Conservation (phyloP, 2,113 vertebrate species). For the Toxostoma redivivum region DNA sequence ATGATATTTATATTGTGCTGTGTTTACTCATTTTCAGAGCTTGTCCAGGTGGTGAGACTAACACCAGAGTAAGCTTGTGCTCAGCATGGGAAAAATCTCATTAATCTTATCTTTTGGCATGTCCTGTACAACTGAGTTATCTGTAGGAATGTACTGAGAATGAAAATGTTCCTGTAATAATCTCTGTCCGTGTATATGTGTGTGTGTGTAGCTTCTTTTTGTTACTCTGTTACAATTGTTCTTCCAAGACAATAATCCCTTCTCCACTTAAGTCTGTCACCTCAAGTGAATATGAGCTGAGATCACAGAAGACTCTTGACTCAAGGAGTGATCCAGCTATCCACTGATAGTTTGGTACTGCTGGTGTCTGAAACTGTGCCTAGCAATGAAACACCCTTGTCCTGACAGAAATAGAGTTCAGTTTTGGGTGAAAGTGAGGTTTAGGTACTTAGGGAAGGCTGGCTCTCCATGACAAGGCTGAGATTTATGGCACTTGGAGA, state of each 20-base stretch:
- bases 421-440: background rate
- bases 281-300: background rate
- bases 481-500: background rate
- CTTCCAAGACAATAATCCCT: background rate
- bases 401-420: background rate
- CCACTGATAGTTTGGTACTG: background rate
- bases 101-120: background rate
- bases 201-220: background rate
- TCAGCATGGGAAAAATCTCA: background rate
- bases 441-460: background rate
- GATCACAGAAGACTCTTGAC: background rate
- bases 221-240: background rate
- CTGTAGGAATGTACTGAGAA: background rate
- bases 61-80: background rate
- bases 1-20: background rate
- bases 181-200: accelerated
- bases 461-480: background rate
- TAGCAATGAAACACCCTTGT: background rate
- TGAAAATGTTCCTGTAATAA: background rate
- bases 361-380: background rate
- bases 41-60: accelerated
- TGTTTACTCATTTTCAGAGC: background rate
- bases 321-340: background rate
- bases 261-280: background rate
- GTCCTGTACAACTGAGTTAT: background rate